Percentiles rank a stretch among this genome's conserved stretches.
Conservation (phyloP, 1,140 invertebrate species). For the Sitobion miscanthi region DNA sequence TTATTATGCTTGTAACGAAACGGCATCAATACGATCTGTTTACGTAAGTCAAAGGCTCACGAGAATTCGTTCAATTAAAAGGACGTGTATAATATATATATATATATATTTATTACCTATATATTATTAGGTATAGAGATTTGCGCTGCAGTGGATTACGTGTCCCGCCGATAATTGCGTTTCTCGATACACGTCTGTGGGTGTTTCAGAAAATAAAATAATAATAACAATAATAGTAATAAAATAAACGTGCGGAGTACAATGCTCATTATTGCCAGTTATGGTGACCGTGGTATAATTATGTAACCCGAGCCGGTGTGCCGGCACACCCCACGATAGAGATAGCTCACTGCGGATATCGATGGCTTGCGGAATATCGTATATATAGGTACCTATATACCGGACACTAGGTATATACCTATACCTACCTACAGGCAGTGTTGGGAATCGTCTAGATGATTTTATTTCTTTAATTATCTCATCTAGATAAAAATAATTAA, state of each 20-base stretch:
- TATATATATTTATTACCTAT: not conserved
- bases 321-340: constrained; percentile 15
- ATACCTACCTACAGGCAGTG: no score
- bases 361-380: not conserved
- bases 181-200: not conserved
- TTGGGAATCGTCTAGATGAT: no score
- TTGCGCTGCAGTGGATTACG: not conserved
- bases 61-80: constrained; percentile 53
- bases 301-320: not conserved
- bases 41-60: constrained; percentile 1
- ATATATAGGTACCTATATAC: not conserved
- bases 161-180: not conserved
- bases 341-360: not conserved
- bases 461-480: no score
- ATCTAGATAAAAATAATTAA: no score
- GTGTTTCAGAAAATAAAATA: not conserved
- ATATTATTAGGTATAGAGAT: not conserved
- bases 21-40: not conserved
- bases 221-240: not conserved
- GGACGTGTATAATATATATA: no score
- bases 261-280: not conserved
- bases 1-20: not conserved
- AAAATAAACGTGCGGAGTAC: constrained; percentile 10
- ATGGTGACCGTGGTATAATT: not conserved
- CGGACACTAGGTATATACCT: not conserved